Conservation (phyloP, 2,888 invertebrate genomes). For the Idaea biselata region DNA sequence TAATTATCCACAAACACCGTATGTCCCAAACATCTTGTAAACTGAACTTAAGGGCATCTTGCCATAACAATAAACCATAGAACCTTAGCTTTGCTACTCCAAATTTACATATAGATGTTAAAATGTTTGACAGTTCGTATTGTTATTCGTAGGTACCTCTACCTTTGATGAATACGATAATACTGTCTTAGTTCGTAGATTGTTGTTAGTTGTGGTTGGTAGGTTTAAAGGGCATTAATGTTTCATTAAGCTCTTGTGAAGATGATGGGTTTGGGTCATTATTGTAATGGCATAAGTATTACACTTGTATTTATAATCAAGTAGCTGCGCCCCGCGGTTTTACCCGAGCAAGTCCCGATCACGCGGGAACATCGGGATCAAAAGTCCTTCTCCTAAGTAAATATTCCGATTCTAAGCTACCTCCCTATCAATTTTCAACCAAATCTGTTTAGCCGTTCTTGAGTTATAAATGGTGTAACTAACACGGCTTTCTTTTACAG, state of each 20-base stretch:
- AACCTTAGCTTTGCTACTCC: constrained; percentile 37
- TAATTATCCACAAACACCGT: constrained; percentile 25
- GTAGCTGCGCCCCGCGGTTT: too few species aligned
- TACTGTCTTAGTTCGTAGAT: constrained; percentile 20
- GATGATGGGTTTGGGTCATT: neutral
- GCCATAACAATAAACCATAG: constrained; percentile 73
- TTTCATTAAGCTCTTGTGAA: constrained; percentile 27
- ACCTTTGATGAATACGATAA: constrained; percentile 40
- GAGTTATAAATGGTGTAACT: too few species aligned
- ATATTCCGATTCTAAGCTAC: too few species aligned
- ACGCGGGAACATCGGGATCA: too few species aligned
- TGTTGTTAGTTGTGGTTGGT: constrained; percentile 18
- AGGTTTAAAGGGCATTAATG: constrained; percentile 28
- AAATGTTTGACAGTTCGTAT: constrained; percentile 72
- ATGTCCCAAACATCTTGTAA: constrained; percentile 52
- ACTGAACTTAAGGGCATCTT: constrained; percentile 61
- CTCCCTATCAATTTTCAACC: too few species aligned
- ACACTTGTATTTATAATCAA: too few species aligned
- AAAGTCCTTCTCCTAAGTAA: too few species aligned
- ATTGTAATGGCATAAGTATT: neutral
- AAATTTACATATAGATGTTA: constrained; percentile 66
- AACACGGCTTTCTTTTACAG: too few species aligned
- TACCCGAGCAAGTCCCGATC: too few species aligned
- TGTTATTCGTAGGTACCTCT: constrained; percentile 42
- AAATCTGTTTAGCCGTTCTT: too few species aligned